Base-by-base conservation (phyloP, 2,113 vertebrate species). In the Nematolebias whitei region DNA sequence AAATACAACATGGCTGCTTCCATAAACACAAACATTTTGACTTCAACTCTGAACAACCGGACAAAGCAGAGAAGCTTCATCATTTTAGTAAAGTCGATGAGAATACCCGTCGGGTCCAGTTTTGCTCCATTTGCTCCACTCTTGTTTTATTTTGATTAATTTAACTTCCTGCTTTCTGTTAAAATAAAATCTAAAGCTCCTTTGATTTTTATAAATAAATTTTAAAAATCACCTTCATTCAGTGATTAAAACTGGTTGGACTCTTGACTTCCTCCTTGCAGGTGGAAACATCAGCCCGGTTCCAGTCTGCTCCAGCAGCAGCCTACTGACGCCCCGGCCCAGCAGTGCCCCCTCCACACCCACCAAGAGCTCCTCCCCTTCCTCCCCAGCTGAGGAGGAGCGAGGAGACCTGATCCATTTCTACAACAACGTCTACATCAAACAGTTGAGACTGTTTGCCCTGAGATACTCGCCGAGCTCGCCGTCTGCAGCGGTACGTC, bases 331-430 rank as follows among this genome's bases (percentile, higher is more conserved):
- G 1, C 95, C 94, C 0, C 95, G 94, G 66, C 94, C 95, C 0
- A 89, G 76, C 83, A 97, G 95, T 1, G 91, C 93, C 0, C 94
- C 96, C 23, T 93, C 95, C 0, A 95, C 32, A 35, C 96, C 0
- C 0, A 83, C 92, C 60, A 87, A 92, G 58, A 81, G 66, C 79
- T 53, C 60, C 43, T 66, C 72, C 12, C 90, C 93, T 2, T 88
- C 76, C 0, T 84, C 13, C 0, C 3, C 9, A 13, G 29, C 7
- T 12, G 94, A 94, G 69, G 95, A 95, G 18, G 93, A 97, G 70
- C 87, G 95, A 4, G 96, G 95, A 2, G 95, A 97, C 84, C 94
- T 98, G 39, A 96, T 98, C 69, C 94, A 93, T 48, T 98, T 98
- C 89, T 98, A 98, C 72, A 98, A 98, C 84, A 93, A 81, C 5